phyloP scores from a whole-genome alignment of 2,113 vertebrate species.

The Plotosus lineatus region DNA sequence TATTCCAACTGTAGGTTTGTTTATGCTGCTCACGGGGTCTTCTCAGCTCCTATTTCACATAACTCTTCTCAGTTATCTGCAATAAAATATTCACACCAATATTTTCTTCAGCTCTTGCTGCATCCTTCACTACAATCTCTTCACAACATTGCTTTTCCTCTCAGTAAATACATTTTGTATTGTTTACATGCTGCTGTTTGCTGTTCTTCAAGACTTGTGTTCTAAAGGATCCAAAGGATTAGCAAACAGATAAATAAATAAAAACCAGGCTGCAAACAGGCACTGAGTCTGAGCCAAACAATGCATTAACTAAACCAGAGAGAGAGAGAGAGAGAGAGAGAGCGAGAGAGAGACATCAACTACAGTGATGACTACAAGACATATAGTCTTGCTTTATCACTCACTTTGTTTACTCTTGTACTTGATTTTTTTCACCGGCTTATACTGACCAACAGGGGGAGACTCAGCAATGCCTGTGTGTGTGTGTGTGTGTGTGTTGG shows the following conservation, averaged over 20 bases:
- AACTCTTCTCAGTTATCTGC: constrained; percentile 2
- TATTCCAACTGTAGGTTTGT: background rate
- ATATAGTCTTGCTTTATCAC: background rate
- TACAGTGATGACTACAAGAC: background rate
- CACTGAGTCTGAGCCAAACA: background rate
- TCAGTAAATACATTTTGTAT: constrained; percentile 12
- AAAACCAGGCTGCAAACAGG: constrained; percentile 5
- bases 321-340: constrained; percentile 46
- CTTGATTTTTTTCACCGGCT: background rate
- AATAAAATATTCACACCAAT: constrained; percentile 6
- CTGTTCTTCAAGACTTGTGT: constrained; percentile 51
- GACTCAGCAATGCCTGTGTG: background rate
- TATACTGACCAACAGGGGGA: background rate
- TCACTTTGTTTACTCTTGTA: background rate
- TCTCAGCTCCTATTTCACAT: background rate
- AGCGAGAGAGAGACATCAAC: constrained; percentile 35
- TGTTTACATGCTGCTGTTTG: constrained; percentile 41
- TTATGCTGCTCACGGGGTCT: background rate
- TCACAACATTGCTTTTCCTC: constrained; percentile 26
- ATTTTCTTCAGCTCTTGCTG: background rate
- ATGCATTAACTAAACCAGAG: constrained; percentile 5
- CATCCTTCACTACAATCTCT: background rate
- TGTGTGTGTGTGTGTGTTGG: background rate
- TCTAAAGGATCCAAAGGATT: constrained; percentile 64
- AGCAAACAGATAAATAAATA: constrained; percentile 56